Percentiles rank a stretch among this genome's conserved stretches.
phyloP scores from a whole-genome alignment of 2,113 vertebrate genomes.

The Lethenteron reissneri region DNA sequence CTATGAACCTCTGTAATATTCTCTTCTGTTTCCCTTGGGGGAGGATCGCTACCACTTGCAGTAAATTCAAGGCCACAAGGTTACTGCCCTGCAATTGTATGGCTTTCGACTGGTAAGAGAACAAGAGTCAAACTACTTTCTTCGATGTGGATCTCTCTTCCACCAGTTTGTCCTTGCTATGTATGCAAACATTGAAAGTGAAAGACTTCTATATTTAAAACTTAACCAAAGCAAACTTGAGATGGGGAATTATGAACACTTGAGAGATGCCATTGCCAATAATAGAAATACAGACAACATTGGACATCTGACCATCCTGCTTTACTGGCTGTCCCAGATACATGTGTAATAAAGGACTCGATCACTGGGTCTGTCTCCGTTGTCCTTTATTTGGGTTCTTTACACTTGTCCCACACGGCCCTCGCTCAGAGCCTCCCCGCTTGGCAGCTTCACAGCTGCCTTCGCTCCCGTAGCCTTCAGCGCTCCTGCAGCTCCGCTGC shows the following conservation, averaged over 20 bases:
- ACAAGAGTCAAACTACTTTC: not conserved
- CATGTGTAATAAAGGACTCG: not conserved
- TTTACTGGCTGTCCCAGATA: not conserved
- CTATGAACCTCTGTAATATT: not conserved
- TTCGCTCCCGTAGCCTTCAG: no score
- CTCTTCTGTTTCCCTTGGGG: not conserved
- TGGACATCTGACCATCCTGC: conserved; percentile 2
- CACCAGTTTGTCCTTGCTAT: not conserved
- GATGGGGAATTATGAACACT: not conserved
- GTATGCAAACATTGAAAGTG: no score
- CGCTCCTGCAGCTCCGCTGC: no score
- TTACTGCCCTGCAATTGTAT: not conserved
- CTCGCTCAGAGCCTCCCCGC: no score
- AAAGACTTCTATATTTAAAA: not conserved
- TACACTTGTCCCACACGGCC: no score
- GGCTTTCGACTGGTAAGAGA: not conserved
- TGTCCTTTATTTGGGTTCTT: no score
- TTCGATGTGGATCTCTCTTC: not conserved
- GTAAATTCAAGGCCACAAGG: not conserved
- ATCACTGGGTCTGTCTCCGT: no score
- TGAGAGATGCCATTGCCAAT: not conserved
- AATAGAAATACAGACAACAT: not conserved
- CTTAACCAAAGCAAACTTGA: not conserved
- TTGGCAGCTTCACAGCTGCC: no score
- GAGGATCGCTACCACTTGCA: conserved; percentile 1